phyloP scores from a whole-genome alignment of 2,113 vertebrate genomes.

The Mustela lutreola region DNA sequence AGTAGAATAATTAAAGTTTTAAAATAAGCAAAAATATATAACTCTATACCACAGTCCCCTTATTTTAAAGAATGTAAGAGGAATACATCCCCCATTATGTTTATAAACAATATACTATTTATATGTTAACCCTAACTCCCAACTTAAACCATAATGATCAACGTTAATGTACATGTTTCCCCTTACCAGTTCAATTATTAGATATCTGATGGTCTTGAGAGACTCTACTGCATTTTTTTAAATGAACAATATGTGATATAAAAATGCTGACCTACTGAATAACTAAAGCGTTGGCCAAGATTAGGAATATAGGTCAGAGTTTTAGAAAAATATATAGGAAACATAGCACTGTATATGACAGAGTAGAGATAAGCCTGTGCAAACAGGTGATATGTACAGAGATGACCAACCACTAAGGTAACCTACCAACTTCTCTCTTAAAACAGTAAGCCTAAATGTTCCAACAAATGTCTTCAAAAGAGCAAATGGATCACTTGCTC shows the following conservation, averaged over 20 bases:
- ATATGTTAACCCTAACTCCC: slow-evolving; percentile 71
- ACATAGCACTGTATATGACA: background rate
- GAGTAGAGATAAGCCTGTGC: background rate
- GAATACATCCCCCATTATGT: slow-evolving; percentile 57
- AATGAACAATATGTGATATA: background rate
- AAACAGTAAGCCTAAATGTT: background rate
- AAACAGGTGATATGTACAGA: background rate
- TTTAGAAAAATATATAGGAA: slow-evolving; percentile 46
- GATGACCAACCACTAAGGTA: background rate
- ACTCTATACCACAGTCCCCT: slow-evolving; percentile 62
- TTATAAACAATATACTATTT: slow-evolving; percentile 76
- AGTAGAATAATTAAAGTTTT: slow-evolving; percentile 62
- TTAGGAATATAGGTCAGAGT: background rate
- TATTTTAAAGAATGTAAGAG: slow-evolving; percentile 79
- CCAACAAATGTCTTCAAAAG: background rate
- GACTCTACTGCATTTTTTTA: background rate
- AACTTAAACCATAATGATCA: slow-evolving; percentile 59
- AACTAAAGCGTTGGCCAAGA: background rate
- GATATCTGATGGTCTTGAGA: slow-evolving; percentile 35
- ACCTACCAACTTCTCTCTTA: background rate
- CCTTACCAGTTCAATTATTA: slow-evolving; percentile 51
- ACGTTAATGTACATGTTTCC: slow-evolving; percentile 61
- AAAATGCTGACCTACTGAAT: background rate
- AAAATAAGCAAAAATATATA: slow-evolving; percentile 69
- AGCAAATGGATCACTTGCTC: background rate